Base-by-base conservation (phyloP, 1,140 invertebrate genomes). In the Ips nitidus region DNA sequence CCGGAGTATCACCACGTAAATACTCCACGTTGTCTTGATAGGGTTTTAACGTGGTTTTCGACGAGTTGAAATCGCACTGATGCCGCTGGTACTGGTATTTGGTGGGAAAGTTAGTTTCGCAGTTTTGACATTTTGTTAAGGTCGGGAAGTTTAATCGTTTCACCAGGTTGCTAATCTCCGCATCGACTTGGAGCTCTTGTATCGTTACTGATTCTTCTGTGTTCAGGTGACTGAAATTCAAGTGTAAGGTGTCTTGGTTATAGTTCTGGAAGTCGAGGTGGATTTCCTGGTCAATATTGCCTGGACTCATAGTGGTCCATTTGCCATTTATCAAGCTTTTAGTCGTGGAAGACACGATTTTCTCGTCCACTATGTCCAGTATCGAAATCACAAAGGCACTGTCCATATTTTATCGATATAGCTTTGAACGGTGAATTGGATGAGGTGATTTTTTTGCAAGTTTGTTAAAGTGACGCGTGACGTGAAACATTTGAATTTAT, bases 1-100 rank as follows among this genome's bases (percentile, higher is more conserved):
- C 22, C 8, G 22, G 5, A 36, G 6, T 6, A n/a, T 4, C 1
- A 47, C 8, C 3, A 52, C 66, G 3, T 39, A 42, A 38, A 42
- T 3, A 41, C 6, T 41, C n/a, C 4, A 8, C 36, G 52, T 70
- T 2, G 4, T 59, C 41, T 59, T 40, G 74, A 56, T 78, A 67
- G 0, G 78, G 58, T 65, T 80, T 80, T 22, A 79, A 71, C 36
- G 79, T 74, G 5, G 78, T 74, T 69, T 80, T 81, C 4, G 77
- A 75, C 7, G 75, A 75, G 68, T 80, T 80, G 65, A 80, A 80
- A 66, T 81, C 77, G 61, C 80, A 81, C 55, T 79, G 78, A 61
- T 81, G 80, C 43, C 80, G 65, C 57, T 81, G 80, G 68, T 78
- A 81, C 58, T 81, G 80, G 71, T 81, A 81, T 72, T 80, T 80